Evolutionary conservation across 2,797 vertebrate genomes (phyloP).

Genomic region (Eidolon dupreanum): DNA sequence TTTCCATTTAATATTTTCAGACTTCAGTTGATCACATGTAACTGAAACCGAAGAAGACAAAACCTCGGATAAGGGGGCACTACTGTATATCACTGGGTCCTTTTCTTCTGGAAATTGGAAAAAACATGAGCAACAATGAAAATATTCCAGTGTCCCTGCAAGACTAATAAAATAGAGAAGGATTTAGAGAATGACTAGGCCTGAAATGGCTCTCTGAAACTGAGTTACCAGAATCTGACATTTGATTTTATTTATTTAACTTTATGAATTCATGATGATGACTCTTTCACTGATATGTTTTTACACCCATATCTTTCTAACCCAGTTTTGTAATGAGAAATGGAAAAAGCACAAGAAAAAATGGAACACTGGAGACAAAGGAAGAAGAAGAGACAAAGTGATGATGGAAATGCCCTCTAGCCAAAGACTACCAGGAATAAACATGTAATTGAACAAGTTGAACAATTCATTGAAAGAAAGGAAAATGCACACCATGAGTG

Average conservation of each 20-base stretch:
- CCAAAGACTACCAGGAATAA: not conserved
- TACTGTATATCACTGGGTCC: not conserved
- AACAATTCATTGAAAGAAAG: not conserved
- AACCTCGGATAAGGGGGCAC: not conserved
- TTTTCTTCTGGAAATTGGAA: not conserved
- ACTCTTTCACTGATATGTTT: not conserved
- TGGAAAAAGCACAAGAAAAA: not conserved
- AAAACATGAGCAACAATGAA: not conserved
- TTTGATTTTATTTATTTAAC: not conserved
- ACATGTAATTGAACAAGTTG: not conserved
- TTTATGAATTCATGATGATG: not conserved
- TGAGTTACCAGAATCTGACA: not conserved
- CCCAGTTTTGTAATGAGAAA: not conserved
- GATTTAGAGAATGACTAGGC: not conserved
- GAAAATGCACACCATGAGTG: not conserved
- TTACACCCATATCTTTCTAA: not conserved
- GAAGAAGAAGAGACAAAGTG: not conserved
- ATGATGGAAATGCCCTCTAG: not conserved
- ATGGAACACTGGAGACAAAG: not conserved
- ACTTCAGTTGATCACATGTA: not conserved
- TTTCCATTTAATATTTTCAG: not conserved
- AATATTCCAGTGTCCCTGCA: not conserved
- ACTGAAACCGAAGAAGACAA: not conserved
- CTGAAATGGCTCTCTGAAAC: not conserved
- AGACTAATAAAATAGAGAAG: not conserved